phyloP scores from a whole-genome alignment of 2,888 invertebrate species.

The Aromia moschata region DNA sequence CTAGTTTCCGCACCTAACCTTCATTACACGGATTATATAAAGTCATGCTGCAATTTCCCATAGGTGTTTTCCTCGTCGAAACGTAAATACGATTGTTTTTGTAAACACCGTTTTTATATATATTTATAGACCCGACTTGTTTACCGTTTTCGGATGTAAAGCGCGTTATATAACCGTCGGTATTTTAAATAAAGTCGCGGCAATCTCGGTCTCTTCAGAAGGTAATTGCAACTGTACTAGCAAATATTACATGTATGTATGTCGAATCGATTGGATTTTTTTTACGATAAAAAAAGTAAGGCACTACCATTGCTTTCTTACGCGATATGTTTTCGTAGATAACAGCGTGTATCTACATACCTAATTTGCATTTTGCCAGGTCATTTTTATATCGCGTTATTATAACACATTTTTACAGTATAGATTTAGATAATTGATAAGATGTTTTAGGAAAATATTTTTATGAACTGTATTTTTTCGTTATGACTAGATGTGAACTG shows the following conservation, averaged over 20 bases:
- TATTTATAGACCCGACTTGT: slow-evolving; percentile 14
- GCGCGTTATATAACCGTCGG: too few relatives aligned
- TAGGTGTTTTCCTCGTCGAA: background rate
- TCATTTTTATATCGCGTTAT: background rate
- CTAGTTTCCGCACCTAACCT: too few relatives aligned
- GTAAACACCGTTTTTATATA: slow-evolving; percentile 13
- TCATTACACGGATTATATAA: too few relatives aligned
- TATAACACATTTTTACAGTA: too few relatives aligned
- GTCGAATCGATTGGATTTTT: background rate
- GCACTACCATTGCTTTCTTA: slow-evolving; percentile 14
- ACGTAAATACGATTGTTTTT: slow-evolving; percentile 1
- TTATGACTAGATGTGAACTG: too few relatives aligned
- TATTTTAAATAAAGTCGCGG: too few relatives aligned
- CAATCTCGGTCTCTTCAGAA: too few relatives aligned
- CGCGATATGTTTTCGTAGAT: background rate
- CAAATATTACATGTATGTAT: slow-evolving; percentile 21
- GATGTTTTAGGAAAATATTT: too few relatives aligned
- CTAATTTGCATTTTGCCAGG: too few relatives aligned
- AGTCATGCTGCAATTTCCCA: too few relatives aligned
- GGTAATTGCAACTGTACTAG: slow-evolving; percentile 8
- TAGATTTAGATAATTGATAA: too few relatives aligned
- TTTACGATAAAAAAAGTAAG: slow-evolving; percentile 5
- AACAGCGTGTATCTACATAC: background rate
- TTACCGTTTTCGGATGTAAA: slow-evolving; percentile 1
- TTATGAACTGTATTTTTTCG: too few relatives aligned